Evolutionary conservation across 2,797 vertebrate genomes (phyloP).

Genomic region (Fratercula arctica): DNA sequence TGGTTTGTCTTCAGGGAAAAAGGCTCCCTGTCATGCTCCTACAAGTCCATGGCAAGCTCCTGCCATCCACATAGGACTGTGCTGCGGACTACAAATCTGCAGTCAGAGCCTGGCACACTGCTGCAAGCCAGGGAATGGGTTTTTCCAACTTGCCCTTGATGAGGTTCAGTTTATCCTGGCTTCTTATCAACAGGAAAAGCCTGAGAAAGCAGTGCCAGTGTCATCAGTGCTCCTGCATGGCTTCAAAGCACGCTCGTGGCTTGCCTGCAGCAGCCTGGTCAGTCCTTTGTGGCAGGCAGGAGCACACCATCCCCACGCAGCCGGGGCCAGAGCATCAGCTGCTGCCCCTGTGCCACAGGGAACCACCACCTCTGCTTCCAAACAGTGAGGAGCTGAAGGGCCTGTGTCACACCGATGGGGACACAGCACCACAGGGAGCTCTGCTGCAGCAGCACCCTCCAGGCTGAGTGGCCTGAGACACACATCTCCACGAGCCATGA

Average conservation of each 20-base stretch:
- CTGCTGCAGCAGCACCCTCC: neutral
- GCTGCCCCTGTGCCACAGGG: neutral
- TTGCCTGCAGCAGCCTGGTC: fast-evolving
- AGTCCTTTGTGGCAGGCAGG: neutral
- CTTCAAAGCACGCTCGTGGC: neutral
- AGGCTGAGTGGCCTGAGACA: neutral
- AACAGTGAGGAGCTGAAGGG: neutral
- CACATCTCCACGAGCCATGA: neutral
- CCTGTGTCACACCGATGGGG: fast-evolving
- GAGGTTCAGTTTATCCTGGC: neutral
- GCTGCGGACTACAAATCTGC: neutral
- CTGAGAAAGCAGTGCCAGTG: neutral
- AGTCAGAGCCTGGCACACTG: neutral
- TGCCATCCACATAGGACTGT: neutral
- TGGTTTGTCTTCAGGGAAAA: neutral
- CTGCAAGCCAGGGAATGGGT: neutral
- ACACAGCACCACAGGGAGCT: neutral
- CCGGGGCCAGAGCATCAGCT: neutral
- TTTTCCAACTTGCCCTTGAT: neutral
- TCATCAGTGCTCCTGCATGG: neutral
- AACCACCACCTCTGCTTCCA: neutral
- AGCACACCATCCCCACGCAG: fast-evolving
- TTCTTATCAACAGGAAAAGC: neutral
- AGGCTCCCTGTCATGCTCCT: neutral
- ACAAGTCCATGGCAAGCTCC: neutral